Base-by-base conservation (phyloP, 2,797 vertebrate genomes). In the Eutrigla gurnardus region DNA sequence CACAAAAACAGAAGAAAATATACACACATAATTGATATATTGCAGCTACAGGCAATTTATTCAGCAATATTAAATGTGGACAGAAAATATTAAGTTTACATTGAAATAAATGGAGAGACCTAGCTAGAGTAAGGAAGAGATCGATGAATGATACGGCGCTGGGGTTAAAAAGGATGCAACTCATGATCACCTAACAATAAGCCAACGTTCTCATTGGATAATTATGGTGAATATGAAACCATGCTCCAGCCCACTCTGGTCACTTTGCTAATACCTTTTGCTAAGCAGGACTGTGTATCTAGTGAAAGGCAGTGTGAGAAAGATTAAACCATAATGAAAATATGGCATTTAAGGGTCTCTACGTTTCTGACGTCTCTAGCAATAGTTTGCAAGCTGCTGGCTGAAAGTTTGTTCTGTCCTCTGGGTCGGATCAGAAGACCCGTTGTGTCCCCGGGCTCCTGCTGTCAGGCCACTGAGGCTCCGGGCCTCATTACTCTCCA, bases 401-500 rank as follows among this genome's bases (percentile, higher is more conserved):
- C 70, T 82, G 78, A 76, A 75, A 83, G 64, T 82, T 77, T 63
- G 55, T 59, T 78, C 50, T 10, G 13, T 73, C 75, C 77, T 80
- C 65, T 58, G 83, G 85, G 83, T 83, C 88, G 83, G 65, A 84
- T 81, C 73, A 66, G 68, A 85, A 77, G 85, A 83, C 75, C 76
- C 77, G 84, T 82, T 80, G 75, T 61, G 79, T 87, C 87, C 80
- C 87, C 74, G 69, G 73, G 75, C 80, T 81, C 80, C 77, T 36
- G 75, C 76, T 75, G 65, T 84, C 80, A 78, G 74, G 73, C 84
- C 74, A 11, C 46, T 77, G 83, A 86, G 84, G 84, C 82, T 82
- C 83, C 59, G 32, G 57, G 79, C 74, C 81, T 86, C 87, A 78
- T 89, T 88, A 84, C 82, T 87, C 73, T 84, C 60, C 72, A 82